Percentiles rank a stretch among this genome's conserved stretches.
Conservation (phyloP, 2,113 vertebrate species). For the Psammodynastes pulverulentus region DNA sequence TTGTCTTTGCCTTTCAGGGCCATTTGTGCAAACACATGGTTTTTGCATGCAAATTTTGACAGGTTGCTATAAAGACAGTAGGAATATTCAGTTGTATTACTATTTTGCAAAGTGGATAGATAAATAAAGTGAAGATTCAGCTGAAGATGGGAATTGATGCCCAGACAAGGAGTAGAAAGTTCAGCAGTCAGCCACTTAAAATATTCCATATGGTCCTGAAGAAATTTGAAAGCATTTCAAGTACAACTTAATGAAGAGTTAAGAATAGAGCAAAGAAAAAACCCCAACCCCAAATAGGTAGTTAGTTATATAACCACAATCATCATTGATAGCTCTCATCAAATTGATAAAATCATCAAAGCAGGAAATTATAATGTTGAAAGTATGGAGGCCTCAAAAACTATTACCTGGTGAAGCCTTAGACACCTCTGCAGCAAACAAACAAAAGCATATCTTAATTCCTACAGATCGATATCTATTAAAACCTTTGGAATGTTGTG, state of each 20-base stretch:
- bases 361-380: not conserved
- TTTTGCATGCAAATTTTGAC: not conserved
- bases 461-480: not conserved
- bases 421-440: not conserved
- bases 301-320: not conserved
- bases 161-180: not conserved
- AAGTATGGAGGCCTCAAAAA: not conserved
- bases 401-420: not conserved
- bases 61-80: constrained; percentile 5
- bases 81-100: not conserved
- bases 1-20: not conserved
- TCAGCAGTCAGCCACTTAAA: not conserved
- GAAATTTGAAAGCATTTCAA: not conserved
- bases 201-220: not conserved
- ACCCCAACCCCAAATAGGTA: not conserved
- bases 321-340: not conserved
- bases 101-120: not conserved
- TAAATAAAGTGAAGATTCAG: not conserved
- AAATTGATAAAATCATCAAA: not conserved
- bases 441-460: not conserved
- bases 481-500: not conserved
- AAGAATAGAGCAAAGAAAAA: not conserved
- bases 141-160: not conserved
- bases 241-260: not conserved
- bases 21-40: constrained; percentile 13